phyloP scores from a whole-genome alignment of 2,113 vertebrate genomes.

The Myotis davidii region DNA sequence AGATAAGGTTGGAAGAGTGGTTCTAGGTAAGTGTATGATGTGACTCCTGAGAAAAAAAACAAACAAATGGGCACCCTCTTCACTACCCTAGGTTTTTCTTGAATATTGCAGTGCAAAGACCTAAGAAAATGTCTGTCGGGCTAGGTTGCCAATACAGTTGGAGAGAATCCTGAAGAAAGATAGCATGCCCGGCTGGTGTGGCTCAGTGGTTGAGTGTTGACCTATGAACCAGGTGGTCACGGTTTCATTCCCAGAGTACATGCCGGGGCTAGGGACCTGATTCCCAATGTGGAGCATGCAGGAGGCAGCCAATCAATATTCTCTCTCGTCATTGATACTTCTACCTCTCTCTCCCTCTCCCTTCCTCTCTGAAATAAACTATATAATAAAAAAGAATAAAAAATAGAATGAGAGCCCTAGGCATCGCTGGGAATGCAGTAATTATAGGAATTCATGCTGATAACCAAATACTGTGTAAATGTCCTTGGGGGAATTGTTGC shows the following conservation, averaged over 20 bases:
- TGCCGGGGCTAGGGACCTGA: no score
- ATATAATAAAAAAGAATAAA: no score
- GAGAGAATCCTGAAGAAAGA: neutral
- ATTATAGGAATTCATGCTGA: neutral
- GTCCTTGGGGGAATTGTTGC: neutral
- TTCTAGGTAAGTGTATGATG: neutral
- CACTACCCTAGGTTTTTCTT: neutral
- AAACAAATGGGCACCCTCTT: neutral
- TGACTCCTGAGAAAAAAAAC: neutral
- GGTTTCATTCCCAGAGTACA: no score
- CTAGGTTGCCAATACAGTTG: no score
- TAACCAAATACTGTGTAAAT: neutral
- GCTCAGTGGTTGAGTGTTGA: no score
- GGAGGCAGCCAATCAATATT: no score
- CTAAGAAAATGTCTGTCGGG: neutral
- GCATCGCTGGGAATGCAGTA: neutral
- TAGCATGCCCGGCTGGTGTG: no score
- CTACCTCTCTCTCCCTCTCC: no score
- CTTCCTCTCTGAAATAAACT: no score
- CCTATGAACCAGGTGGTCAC: no score
- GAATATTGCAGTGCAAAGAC: neutral
- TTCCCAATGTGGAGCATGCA: no score
- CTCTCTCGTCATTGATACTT: no score
- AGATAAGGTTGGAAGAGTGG: neutral
- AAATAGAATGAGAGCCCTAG: neutral